phyloP scores from a whole-genome alignment of 2,113 vertebrate species.

The Rhinolophus sinicus region DNA sequence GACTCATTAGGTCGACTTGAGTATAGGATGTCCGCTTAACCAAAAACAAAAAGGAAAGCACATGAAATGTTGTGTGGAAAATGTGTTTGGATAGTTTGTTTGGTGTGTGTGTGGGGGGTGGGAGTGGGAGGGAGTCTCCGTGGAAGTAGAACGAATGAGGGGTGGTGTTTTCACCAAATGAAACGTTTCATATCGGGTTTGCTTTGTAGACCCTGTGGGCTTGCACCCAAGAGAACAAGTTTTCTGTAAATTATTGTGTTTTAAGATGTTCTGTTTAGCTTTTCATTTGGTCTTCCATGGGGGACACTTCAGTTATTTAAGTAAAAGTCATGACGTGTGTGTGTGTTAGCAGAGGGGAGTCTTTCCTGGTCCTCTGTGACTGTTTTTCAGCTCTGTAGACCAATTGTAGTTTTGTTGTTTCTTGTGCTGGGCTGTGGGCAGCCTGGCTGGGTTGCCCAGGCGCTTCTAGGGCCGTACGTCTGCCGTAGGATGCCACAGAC shows the following conservation, averaged over 20 bases:
- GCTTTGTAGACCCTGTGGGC: constrained; percentile 69
- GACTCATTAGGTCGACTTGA: neutral
- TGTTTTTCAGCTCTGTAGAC: constrained; percentile 66
- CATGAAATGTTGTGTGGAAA: fast-evolving
- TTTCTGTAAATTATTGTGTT: constrained; percentile 54
- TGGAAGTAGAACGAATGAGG: fast-evolving
- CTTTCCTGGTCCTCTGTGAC: neutral
- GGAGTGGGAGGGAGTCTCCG: no score
- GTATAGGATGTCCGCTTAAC: constrained; percentile 35
- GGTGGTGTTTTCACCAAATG: neutral
- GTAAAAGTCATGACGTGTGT: constrained; percentile 62
- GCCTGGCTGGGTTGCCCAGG: constrained; percentile 72
- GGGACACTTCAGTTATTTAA: constrained; percentile 67
- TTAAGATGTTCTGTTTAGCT: constrained; percentile 56
- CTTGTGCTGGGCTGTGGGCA: constrained; percentile 79
- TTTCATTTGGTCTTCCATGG: constrained; percentile 71
- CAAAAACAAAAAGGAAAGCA: neutral
- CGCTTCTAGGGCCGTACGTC: constrained; percentile 77
- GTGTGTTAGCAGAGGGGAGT: constrained; percentile 71
- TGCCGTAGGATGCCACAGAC: constrained; percentile 70
- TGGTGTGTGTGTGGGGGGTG: neutral
- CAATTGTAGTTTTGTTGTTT: constrained; percentile 74
- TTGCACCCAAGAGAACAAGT: constrained; percentile 58
- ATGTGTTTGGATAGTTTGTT: fast-evolving
- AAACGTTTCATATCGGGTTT: neutral